Base-by-base conservation (phyloP, 2,797 vertebrate species). In the Lophius americanus region DNA sequence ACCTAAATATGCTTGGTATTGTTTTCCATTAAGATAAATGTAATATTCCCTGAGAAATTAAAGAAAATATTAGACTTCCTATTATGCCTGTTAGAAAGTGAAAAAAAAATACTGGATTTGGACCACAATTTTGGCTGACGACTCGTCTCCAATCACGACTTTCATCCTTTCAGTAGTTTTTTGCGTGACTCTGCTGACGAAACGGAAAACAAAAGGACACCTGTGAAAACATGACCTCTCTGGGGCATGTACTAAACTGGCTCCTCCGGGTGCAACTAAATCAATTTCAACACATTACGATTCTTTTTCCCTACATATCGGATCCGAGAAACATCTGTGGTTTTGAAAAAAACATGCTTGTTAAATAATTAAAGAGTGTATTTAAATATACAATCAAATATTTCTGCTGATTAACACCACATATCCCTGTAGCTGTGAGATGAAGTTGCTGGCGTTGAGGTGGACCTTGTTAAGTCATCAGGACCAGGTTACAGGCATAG, bases 271-370 rank as follows among this genome's bases (percentile, higher is more conserved):
- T 59, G 61, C 14, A 42, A 37, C 42, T 41, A 14, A 58, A 51
- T 9, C 23, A 23, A 23, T 23, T 23, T 23, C 23, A 23, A 23
- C 23, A 23, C 23, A 23, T 23, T 23, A 23, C 37, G 5, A 33
- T 49, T 13, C 42, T 9, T 47, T 44, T 37, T n/a, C 6, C 64
- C 44, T 51, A 49, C 48, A 57, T 44, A 51, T 32, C 39, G 54
- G 7, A n/a, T 41, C 52, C 13, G 0, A 62, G 3, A 64, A 68
- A 76, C 68, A 76, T 72, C 59, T 73, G 77, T 7, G 8, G 12
- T 6, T 60, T 38, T 36, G 61, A 9, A 36, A 71, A 46, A 54
- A 12, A 9, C 14, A 67, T 14, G 5, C 9, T 41, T 7, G 33
- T 38, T 62, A 52, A 65, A 55, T 11, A 62, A 50, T 3, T 5